These are phyloP conservation scores for Orthosia incerta DNA, from an alignment of 2,888 invertebrate species.

Conservation along the genomic window DNA sequence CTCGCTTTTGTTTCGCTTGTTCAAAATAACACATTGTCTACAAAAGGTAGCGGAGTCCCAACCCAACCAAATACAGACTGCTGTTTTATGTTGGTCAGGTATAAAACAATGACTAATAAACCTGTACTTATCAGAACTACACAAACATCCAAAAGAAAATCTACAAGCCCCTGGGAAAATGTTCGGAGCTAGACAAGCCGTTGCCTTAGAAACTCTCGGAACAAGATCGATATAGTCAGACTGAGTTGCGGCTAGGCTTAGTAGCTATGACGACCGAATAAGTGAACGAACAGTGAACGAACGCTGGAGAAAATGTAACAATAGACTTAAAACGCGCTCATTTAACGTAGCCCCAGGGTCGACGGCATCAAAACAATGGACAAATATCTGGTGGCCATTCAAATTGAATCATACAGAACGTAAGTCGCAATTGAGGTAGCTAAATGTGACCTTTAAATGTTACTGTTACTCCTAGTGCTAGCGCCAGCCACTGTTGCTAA, in stretches of 20 bases:
- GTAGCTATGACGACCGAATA: slow-evolving; percentile 59
- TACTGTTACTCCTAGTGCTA: slow-evolving; percentile 50
- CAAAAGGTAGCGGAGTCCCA: slow-evolving; percentile 69
- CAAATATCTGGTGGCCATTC: slow-evolving; percentile 65
- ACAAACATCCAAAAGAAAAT: slow-evolving; percentile 15
- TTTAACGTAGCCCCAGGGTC: slow-evolving; percentile 69
- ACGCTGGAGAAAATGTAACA: slow-evolving; percentile 67
- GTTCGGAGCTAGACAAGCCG: slow-evolving; percentile 46
- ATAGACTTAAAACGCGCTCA: slow-evolving; percentile 70
- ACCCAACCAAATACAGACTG: slow-evolving; percentile 60
- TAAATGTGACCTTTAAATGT: slow-evolving; percentile 60
- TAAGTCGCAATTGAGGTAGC: slow-evolving; percentile 42
- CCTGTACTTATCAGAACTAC: slow-evolving; percentile 5
- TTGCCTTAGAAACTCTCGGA: slow-evolving; percentile 60
- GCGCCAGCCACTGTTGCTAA: slow-evolving; percentile 52
- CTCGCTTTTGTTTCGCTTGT: slow-evolving; percentile 77
- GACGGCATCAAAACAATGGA: slow-evolving; percentile 73
- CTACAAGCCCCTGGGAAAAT: slow-evolving; percentile 36
- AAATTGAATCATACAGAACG: slow-evolving; percentile 52
- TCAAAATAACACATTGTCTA: slow-evolving; percentile 75
- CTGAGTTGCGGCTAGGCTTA: slow-evolving; percentile 62
- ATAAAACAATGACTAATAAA: slow-evolving; percentile 49
- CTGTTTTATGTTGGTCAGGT: slow-evolving; percentile 44
- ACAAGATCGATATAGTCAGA: slow-evolving; percentile 68
- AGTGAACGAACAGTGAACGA: slow-evolving; percentile 66